Base-by-base conservation (phyloP, 2,888 invertebrate genomes). In the Sinotaia quadrata region DNA sequence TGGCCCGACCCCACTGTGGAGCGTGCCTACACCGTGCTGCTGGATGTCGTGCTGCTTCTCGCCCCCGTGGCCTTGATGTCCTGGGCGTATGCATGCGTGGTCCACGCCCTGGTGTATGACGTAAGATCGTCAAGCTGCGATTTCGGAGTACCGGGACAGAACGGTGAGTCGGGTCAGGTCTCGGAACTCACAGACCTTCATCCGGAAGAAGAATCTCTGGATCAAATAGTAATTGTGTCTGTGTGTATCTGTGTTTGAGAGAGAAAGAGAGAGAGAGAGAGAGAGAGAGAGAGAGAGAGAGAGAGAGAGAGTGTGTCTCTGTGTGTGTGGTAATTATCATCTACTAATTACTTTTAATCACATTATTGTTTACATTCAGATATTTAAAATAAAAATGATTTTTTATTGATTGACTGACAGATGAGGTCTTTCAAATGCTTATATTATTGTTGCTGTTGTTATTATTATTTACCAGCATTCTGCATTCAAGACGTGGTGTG, bases 51-150 rank as follows among this genome's bases (percentile, higher is more conserved):
- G 3, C 89, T 95, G 0, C 91, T 95, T 18, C 89, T 94, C 37
- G 87, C 94, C 7, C 95, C 95, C 0, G 90, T 95, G 80, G 88
- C 93, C 80, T 91, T 94, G 69, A 94, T 95, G 94, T 91, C 91
- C 2, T 89, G 93, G 68, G 93, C 94, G 0, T 94, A 94, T 85
- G 85, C 86, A 0, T 73, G 76, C 65, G 86, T 90, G 8, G 87
- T 89, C 36, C 66, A 75, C 41, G 87, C 87, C 0, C 81, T 90
- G 1, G 82, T 83, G 70, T 75, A 77, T 27, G 89, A 88, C 21
- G 87, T 89, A 58, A 34, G 75, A 21, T 66, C 68, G 2, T 44
- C 69, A 15, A 73, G 72, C 33, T n/a, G 67, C 41, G 69, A 69
- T 8, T 31, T 63, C 2, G 69, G 62, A 4, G 63, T 60, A 21